Evolutionary conservation across 2,797 vertebrate species (phyloP).

Genomic region (Rhabdophis nuchalis): DNA sequence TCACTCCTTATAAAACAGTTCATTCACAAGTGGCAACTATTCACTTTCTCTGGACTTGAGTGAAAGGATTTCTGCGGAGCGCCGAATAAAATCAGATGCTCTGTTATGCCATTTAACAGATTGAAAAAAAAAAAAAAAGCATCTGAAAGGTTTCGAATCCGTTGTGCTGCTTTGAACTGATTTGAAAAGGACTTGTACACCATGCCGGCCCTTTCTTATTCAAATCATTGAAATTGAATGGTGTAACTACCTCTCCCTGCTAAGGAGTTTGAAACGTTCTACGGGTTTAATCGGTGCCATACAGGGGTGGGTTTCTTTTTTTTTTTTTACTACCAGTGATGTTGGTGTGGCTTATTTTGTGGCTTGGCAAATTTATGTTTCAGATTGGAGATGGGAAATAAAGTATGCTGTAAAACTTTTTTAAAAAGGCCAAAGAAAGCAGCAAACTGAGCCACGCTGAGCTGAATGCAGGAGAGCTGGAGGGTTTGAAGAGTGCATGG

Average conservation of each 20-base stretch:
- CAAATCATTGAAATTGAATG: background rate
- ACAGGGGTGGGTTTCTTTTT: no score
- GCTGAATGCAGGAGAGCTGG: no score
- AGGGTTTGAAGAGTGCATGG: no score
- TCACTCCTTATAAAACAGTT: background rate
- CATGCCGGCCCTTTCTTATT: background rate
- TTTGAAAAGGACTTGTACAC: background rate
- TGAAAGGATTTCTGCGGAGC: background rate
- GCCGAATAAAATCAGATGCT: background rate
- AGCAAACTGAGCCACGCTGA: no score
- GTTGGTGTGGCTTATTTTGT: no score
- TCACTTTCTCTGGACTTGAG: background rate
- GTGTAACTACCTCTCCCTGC: background rate
- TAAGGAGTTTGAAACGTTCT: rapidly evolving
- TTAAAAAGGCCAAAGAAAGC: no score
- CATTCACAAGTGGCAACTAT: background rate
- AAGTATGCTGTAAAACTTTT: no score
- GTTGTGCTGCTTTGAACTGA: background rate
- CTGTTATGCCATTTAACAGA: background rate
- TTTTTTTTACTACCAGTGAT: no score
- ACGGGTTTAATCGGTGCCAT: background rate
- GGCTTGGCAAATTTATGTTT: no score
- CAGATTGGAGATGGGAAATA: no score
- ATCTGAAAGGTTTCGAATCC: background rate
- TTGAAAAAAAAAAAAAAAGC: background rate